Conservation (phyloP, 2,113 vertebrate genomes). For the Neotragus moschatus region DNA sequence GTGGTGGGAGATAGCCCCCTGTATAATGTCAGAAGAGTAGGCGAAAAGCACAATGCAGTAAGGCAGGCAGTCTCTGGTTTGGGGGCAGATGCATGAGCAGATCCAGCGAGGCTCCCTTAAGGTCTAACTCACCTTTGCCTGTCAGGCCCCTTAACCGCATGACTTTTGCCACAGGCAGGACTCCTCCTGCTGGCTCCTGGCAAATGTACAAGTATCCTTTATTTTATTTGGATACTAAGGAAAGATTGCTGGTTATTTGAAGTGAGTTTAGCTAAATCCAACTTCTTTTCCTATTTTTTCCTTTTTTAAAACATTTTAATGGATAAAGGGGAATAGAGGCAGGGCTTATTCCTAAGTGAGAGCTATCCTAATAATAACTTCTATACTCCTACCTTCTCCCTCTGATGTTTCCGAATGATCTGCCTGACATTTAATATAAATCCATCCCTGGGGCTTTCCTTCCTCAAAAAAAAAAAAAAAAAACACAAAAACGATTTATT, state of each 20-base stretch:
- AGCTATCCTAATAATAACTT: background rate
- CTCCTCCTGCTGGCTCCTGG: no score
- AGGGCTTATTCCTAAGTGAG: background rate
- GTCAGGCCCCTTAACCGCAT: no score
- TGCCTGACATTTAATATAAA: conserved; percentile 20
- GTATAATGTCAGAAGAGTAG: no score
- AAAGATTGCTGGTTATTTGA: background rate
- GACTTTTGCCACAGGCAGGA: no score
- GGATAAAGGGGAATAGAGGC: background rate
- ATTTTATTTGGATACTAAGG: background rate
- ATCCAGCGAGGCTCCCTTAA: no score
- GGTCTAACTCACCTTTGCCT: no score
- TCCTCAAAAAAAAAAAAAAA: background rate
- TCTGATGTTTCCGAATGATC: conserved; percentile 1
- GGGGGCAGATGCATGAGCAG: no score
- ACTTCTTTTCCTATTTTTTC: no score
- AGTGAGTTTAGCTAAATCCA: background rate
- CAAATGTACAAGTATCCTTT: background rate
- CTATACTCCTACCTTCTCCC: background rate
- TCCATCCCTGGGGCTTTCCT: background rate
- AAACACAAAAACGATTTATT: conserved; percentile 18
- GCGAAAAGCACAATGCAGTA: no score
- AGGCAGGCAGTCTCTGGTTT: no score
- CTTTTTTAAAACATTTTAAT: background rate
- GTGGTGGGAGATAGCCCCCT: no score